phyloP scores from a whole-genome alignment of 2,113 vertebrate species.

The Microtus richardsoni region DNA sequence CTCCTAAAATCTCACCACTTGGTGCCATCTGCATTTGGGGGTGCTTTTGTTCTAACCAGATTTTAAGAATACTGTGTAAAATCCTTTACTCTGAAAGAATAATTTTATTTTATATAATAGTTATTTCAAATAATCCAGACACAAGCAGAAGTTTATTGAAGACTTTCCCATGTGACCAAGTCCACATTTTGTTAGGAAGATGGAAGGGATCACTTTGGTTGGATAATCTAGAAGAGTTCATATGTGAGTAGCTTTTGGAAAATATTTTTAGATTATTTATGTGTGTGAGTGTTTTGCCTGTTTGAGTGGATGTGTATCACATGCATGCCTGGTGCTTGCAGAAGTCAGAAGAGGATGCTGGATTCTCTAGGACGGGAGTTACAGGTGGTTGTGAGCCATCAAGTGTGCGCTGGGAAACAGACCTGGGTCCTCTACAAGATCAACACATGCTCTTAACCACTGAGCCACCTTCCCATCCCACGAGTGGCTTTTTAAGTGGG shows the following conservation, averaged over 20 bases:
- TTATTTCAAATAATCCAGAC: neutral
- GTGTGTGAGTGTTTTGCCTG: neutral
- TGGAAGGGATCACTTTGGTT: neutral
- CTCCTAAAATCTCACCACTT: neutral
- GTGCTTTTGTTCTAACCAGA: neutral
- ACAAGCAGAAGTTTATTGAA: slow-evolving; percentile 15
- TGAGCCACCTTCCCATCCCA: neutral
- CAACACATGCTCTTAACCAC: neutral
- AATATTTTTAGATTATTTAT: neutral
- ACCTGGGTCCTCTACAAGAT: neutral
- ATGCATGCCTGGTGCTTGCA: neutral
- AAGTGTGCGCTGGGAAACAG: neutral
- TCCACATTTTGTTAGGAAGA: neutral
- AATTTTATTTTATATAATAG: neutral
- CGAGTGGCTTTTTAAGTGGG: neutral
- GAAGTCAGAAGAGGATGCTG: no score
- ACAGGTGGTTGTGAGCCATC: no score
- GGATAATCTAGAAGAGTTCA: neutral
- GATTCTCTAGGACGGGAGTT: neutral
- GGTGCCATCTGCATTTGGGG: neutral
- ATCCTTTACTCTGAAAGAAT: slow-evolving; percentile 1
- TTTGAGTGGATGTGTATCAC: no score
- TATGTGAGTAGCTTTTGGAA: neutral
- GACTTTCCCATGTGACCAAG: neutral
- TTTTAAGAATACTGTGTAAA: slow-evolving; percentile 43